Base-by-base conservation (phyloP, 2,888 invertebrate species). In the Drosophila sordidapex region DNA sequence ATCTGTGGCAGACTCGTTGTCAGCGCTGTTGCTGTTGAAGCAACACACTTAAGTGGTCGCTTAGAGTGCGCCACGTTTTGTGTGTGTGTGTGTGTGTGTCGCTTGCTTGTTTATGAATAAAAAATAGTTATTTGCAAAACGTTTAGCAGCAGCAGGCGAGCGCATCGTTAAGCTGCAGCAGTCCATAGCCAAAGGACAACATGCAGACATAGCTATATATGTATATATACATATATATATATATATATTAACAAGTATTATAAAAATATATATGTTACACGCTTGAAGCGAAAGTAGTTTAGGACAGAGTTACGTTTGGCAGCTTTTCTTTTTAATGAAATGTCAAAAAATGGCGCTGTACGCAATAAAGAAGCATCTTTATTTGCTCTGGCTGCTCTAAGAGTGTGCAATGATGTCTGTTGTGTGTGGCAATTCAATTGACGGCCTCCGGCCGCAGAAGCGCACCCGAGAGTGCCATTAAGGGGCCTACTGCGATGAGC, bases 111-210 rank as follows among this genome's bases (percentile, higher is more conserved):
- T 86, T 87, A 90, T 91, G 86, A 89, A 91, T 90, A 90, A 90
- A 83, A 89, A 90, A 88, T 89, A 83, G 83, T 76, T 91, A 89
- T 90, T 90, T 90, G 87, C 83, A 84, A 76, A 87, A 82, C 87
- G 84, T 91, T 90, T 90, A 91, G 79, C 74, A 75, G 67, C 74
- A 76, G 71, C 64, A 75, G 79, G 77, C 46, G 66, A 51, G 71
- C 61, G 75, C 79, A 51, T n/a, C 49, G 60, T 62, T 54, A 65
- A 71, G 64, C 54, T 61, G 62, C 63, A 62, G 71, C 57, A 64
- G 36, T 40, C 46, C 38, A 38, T 21, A 46, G 59, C 78, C 63
- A 56, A 38, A 40, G 79, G 72, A 58, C 35, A 56, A 27, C 36
- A 60, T 40, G 33, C 31, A 25, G 15, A 46, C 46, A 46, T 15